Conservation (phyloP, 2,888 invertebrate genomes). For the Mimas tiliae region DNA sequence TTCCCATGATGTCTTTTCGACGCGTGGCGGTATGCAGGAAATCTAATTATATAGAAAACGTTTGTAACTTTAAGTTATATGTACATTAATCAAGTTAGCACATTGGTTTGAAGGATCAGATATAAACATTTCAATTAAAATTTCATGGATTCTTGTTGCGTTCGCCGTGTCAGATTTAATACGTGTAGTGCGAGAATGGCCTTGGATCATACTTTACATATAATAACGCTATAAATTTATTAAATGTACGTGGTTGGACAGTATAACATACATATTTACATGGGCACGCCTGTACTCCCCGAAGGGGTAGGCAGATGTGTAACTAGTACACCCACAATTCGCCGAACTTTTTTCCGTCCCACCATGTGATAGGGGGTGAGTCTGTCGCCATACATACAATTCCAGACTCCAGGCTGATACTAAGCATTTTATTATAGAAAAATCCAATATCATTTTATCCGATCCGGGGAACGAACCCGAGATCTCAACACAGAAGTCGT, state of each 20-base stretch:
- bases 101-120: not conserved
- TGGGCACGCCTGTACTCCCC: not conserved
- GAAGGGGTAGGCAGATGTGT: too few species aligned
- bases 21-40: constrained; percentile 45
- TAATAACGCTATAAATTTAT: not conserved
- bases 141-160: constrained; percentile 5
- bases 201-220: constrained; percentile 1
- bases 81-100: not conserved
- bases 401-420: too few species aligned
- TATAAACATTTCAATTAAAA: not conserved
- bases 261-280: not conserved
- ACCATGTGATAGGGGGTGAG: too few species aligned
- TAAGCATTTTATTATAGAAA: too few species aligned
- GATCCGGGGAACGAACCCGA: too few species aligned
- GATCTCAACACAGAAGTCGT: too few species aligned
- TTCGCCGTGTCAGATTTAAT: constrained; percentile 9
- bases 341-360: too few species aligned
- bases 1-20: constrained; percentile 42
- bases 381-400: too few species aligned
- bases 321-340: too few species aligned
- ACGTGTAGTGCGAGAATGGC: constrained; percentile 1
- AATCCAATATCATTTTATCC: too few species aligned
- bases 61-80: not conserved
- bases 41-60: constrained; percentile 17
- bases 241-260: not conserved